Percentiles rank a stretch among this genome's conserved stretches.
Evolutionary conservation across 2,113 vertebrate genomes (phyloP).

Genomic region (Cercopithecus mona): DNA sequence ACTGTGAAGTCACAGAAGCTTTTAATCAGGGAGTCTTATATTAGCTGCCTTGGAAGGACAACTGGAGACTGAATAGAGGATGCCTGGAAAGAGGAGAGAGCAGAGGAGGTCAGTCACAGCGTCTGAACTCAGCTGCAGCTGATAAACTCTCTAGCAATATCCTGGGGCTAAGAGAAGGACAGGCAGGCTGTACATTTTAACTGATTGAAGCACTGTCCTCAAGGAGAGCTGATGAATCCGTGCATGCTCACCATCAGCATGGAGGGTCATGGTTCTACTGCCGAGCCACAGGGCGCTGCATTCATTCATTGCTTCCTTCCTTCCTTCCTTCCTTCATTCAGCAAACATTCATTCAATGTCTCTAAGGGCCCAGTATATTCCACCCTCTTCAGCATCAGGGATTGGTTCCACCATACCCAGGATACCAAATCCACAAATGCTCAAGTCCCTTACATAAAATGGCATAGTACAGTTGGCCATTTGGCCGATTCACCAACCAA

Average conservation of each 20-base stretch:
- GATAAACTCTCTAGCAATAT: neutral
- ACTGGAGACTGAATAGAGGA: neutral
- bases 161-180: neutral
- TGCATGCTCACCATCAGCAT: neutral
- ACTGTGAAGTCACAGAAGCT: neutral
- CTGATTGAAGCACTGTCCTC: neutral
- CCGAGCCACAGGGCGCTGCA: neutral
- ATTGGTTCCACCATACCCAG: neutral
- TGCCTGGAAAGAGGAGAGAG: neutral
- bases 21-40: neutral
- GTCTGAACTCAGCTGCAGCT: neutral
- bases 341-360: neutral
- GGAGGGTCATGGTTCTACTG: rapidly evolving
- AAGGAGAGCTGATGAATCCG: neutral
- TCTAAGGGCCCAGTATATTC: neutral
- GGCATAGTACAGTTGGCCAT: neutral
- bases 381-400: neutral
- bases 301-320: neutral
- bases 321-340: no score
- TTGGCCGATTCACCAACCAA: neutral
- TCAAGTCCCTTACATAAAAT: neutral
- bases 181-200: neutral
- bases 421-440: neutral
- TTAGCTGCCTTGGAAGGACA: neutral
- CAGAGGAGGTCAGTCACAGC: neutral